A percentile compares a stretch with the other conserved stretches of the same genome.
Evolutionary conservation across 1,140 invertebrate genomes (phyloP).

Genomic region (Homarus americanus): DNA sequence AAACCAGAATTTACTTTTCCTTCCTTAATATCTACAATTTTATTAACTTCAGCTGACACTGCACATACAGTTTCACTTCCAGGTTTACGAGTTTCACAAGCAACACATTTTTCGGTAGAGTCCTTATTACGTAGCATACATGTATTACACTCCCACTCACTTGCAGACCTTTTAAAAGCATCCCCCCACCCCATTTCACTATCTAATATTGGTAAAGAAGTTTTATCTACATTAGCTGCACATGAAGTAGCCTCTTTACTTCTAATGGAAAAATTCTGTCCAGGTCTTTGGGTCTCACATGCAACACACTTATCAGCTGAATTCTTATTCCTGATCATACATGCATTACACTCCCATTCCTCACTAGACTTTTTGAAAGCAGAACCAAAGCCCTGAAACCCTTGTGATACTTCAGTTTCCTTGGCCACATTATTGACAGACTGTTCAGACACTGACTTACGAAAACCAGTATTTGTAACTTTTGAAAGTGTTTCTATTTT

Average conservation of each 20-base stretch:
- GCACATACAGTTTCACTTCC: conserved; percentile 77
- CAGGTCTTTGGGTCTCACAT: conserved; percentile 83
- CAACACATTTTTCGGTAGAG: conserved; percentile 81
- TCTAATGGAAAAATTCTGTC: conserved; percentile 57
- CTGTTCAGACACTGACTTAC: conserved; percentile 25
- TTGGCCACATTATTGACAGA: conserved; percentile 43
- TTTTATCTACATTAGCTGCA: conserved; percentile 9
- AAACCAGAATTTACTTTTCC: conserved; percentile 76
- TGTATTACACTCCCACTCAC: conserved; percentile 83
- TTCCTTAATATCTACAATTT: conserved; percentile 31
- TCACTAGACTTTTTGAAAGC: conserved; percentile 81
- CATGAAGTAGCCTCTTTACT: conserved; percentile 24
- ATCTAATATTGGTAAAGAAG: conserved; percentile 10
- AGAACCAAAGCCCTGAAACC: conserved; percentile 79
- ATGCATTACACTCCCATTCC: conserved; percentile 84
- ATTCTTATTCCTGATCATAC: conserved; percentile 83
- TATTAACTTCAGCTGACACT: conserved; percentile 18
- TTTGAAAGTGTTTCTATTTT: not conserved
- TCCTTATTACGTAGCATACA: conserved; percentile 84
- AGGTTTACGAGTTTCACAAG: conserved; percentile 83
- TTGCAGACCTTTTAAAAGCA: conserved; percentile 80
- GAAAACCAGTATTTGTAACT: conserved; percentile 8
- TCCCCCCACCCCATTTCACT: conserved; percentile 78
- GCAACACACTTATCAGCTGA: conserved; percentile 82
- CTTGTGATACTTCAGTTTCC: conserved; percentile 47